Evolutionary conservation across 2,888 invertebrate species (phyloP), one percentile per base, ranked within the genome.

Genomic region (Bellardia pandia): DNA sequence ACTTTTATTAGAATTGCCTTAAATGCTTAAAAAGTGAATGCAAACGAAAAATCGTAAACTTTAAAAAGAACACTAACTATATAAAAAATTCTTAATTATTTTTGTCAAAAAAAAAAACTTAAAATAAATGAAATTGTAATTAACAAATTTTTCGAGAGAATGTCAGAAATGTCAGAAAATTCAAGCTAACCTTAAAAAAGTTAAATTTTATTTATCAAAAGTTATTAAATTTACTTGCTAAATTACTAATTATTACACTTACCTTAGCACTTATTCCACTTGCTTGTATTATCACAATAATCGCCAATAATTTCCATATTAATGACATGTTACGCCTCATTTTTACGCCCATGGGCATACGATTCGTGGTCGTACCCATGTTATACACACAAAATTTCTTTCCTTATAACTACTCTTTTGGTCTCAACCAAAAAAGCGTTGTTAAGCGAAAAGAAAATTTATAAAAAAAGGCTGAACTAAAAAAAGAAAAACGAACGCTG

Each of bases 211-310:
- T 37, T 37, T 6, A 5, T 37, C 37, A 5, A 6, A 6, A 5
- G 4, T 2, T 1, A 37, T 4, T 58, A 14, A 16, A 58, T 51
- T 51, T n/a, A 14, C 4, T 56, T 14, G 1, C 13, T 33, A 42
- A 16, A 40, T 56, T 33, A 8, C 6, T 3, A 45, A 11, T 51
- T 53, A 23, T 60, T 16, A 9, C 14, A 89, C 90, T 90, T 88
- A 91, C 91, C 91, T 90, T 90, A 81, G 90, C 90, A 89, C 88
- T 86, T 85, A 90, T 88, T 89, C 90, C 90, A 83, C 89, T 88
- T 16, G 89, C 89, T 89, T 91, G 89, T 83, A 91, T 75, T 85
- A 91, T 88, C 85, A 90, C 86, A 84, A 90, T 81, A 45, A 91
- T 88, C 60, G 89, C 89, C 76, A 90, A 75, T 85, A 91, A 80